Base-by-base conservation (phyloP, 2,888 invertebrate species). In the Scelioninae gen. 1 region DNA sequence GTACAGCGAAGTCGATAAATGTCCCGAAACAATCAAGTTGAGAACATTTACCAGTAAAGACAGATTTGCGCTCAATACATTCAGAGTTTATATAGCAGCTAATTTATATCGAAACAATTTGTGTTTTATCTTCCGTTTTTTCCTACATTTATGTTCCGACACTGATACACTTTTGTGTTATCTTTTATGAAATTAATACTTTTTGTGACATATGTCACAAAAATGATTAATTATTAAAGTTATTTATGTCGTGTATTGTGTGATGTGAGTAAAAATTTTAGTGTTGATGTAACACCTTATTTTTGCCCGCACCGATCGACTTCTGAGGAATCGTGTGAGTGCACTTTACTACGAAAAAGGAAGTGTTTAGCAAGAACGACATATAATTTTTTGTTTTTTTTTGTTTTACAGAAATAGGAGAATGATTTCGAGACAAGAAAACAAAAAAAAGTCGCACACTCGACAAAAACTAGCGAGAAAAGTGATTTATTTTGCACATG, bases 401-500 rank as follows among this genome's bases (percentile, higher is more conserved):
- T 13, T 10, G 43, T 23, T 23, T 23, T 23, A 4, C 23, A 23
- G 23, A 23, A 23, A 23, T 23, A 23, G 23, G 71, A 49, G 60
- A 62, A 43, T 53, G 51, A 62, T 72, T 72, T 62, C 62, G 62
- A 72, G 40, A 45, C 51, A 51, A 23, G n/a, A 45, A 29, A 62
- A 23, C 23, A 58, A 62, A 62, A 72, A 49, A 62, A 62, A 51
- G 32, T 29, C 49, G 31, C 58, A 40, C 55, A 15, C 2, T 15
- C 29, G 49, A 43, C 49, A 71, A 71, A 69, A 71, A 60, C 23
- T 38, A 31, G 8, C 23, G 7, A 69, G 58, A 58, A 69, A 71
- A 32, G 32, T 74, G 74, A 74, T 74, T 74, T 74, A 74, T 74
- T 34, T 55, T 63, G 63, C 63, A 45, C 62, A 45, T 51, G 45